Evolutionary conservation across 2,888 invertebrate species (phyloP), one percentile per base, ranked within the genome.

Genomic region (Ptilodon capucinus): DNA sequence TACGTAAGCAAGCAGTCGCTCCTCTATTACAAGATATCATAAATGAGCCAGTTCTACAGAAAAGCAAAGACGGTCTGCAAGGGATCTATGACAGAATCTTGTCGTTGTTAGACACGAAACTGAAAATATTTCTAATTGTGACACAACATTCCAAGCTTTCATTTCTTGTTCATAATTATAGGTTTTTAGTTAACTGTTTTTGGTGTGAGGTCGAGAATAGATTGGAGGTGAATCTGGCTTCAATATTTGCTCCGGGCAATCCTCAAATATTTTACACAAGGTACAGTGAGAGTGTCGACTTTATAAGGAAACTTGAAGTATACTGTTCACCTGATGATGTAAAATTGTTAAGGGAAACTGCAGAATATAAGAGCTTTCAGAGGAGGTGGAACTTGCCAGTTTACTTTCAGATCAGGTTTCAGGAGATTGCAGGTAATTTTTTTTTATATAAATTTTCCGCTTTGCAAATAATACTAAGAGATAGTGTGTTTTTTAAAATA

Each of bases 401-500:
- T n/a, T 99, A 99, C 84, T 98, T 97, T 81, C 98, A 98, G 89
- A 96, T 97, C 62, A 93, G 97, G 60, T 98, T 97, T 88, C 98
- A 98, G 91, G 97, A 98, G 88, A 96, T 98, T 75, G 97, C 97
- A 44, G 95, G 95, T 61, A 28, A 4, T 28, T 28, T 9, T n/a
- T n/a, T n/a, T n/a, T n/a, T n/a, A n/a, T n/a, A n/a, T n/a, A n/a
- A n/a, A n/a, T n/a, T n/a, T n/a, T n/a, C n/a, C n/a, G n/a, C n/a
- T n/a, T n/a, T n/a, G n/a, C n/a, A n/a, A n/a, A n/a, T n/a, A n/a
- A n/a, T n/a, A n/a, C n/a, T n/a, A n/a, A n/a, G n/a, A n/a, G n/a
- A n/a, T n/a, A n/a, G n/a, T n/a, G n/a, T n/a, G n/a, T n/a, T n/a
- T n/a, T n/a, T n/a, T n/a, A n/a, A n/a, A n/a, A n/a, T n/a, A n/a